Conservation (phyloP, 2,797 vertebrate species). For the Amniataba percoides region DNA sequence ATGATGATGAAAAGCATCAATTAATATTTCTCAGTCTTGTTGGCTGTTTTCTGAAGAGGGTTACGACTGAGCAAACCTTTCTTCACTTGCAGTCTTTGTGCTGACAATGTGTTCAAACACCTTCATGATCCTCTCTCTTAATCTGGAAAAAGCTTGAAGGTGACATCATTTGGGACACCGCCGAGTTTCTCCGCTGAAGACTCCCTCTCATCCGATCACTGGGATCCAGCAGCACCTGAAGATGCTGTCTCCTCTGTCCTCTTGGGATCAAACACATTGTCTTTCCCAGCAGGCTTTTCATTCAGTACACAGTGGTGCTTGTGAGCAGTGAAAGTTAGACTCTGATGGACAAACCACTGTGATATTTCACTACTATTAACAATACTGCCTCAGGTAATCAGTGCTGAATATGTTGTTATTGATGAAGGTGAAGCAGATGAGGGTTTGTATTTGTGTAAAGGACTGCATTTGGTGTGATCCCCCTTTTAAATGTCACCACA, state of each 20-base stretch:
- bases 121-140: slow-evolving; percentile 24
- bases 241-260: neutral
- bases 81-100: neutral
- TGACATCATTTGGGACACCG: slow-evolving; percentile 48
- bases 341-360: slow-evolving; percentile 27
- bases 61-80: neutral
- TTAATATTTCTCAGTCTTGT: neutral
- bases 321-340: neutral
- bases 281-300: slow-evolving; percentile 26
- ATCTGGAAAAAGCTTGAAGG: slow-evolving; percentile 34
- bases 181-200: neutral
- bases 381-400: neutral
- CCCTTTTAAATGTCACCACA: neutral
- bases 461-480: neutral
- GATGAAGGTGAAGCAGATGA: neutral
- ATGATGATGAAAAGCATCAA: neutral
- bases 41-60: neutral
- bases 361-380: neutral
- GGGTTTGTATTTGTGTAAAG: no score
- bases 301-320: neutral
- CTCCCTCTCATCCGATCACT: neutral
- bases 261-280: neutral
- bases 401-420: neutral
- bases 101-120: neutral
- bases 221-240: neutral